Evolutionary conservation across 2,113 vertebrate genomes (phyloP).

Genomic region (Cynoglossus semilaevis): DNA sequence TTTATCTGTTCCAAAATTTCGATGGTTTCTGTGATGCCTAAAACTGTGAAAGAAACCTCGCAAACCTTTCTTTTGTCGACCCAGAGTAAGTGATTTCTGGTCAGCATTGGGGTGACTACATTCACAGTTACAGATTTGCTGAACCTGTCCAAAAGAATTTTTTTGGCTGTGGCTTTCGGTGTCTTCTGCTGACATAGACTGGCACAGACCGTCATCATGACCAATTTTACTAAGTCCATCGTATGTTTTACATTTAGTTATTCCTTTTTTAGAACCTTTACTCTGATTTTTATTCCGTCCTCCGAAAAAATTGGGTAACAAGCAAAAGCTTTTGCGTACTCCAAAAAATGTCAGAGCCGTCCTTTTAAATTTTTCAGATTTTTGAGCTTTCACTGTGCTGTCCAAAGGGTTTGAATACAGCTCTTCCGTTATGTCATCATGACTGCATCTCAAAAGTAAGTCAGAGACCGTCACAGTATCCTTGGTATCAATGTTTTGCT

Average conservation of each 20-base stretch:
- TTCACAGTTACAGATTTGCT: slow-evolving; percentile 58
- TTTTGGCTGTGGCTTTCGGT: slow-evolving; percentile 66
- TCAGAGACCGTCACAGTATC: slow-evolving; percentile 34
- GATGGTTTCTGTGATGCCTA: slow-evolving; percentile 85
- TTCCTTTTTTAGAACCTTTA: slow-evolving; percentile 82
- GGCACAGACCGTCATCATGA: slow-evolving; percentile 61
- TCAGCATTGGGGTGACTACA: slow-evolving; percentile 65
- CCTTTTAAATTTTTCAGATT: slow-evolving; percentile 85
- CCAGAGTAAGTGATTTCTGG: slow-evolving; percentile 78
- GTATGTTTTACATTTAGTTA: slow-evolving; percentile 91
- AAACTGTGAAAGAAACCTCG: slow-evolving; percentile 92
- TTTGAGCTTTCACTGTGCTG: slow-evolving; percentile 67
- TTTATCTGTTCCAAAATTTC: slow-evolving; percentile 76
- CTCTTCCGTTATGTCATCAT: slow-evolving; percentile 51
- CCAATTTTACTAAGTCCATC: slow-evolving; percentile 81
- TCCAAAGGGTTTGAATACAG: slow-evolving; percentile 46
- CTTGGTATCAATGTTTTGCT: slow-evolving; percentile 61
- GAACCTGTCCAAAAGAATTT: slow-evolving; percentile 58
- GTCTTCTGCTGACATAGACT: slow-evolving; percentile 59
- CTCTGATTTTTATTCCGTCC: slow-evolving; percentile 82
- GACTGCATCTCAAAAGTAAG: slow-evolving; percentile 50
- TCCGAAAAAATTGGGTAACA: slow-evolving; percentile 91
- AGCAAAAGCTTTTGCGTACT: slow-evolving; percentile 89
- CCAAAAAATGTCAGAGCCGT: slow-evolving; percentile 92
- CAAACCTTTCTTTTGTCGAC: slow-evolving; percentile 87